Evolutionary conservation across 1,140 invertebrate genomes (phyloP), one percentile per base, ranked within the genome.

Genomic region (Oryzaephilus surinamensis): DNA sequence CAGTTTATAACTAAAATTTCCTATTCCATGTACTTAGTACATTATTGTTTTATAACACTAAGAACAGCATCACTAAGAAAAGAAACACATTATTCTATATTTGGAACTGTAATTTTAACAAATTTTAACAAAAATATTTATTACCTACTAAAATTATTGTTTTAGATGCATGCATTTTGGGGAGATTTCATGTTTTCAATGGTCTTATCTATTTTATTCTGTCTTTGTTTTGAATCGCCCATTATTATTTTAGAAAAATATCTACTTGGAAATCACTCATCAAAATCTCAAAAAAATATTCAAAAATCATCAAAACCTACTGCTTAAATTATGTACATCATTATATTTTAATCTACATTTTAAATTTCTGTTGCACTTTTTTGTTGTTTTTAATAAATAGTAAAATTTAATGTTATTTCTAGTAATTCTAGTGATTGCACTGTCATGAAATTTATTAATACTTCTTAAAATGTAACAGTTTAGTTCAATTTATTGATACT

Each of bases 11-110:
- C 23, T 2, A 36, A 36, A 26, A 14, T 36, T 13, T 14, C 14
- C 2, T 36, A 36, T 13, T 24, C 33, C n/a, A 36, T 24, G 33
- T 36, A 36, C 12, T 26, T 36, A 8, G 11, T 36, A 26, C 33
- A 36, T 27, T 36, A 24, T 11, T 11, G n/a, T 2, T 13, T 36
- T 14, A 27, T 36, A 24, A 3, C 21, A 7, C 2, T 26, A 5
- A 10, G 33, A 36, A 24, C 12, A 24, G n/a, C 20, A 11, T 4
- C 18, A 17, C 10, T 13, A 4, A 33, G 18, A 19, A 33, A 16
- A 18, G 11, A 4, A 6, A 10, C 21, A 8, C 10, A 33, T 3
- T 33, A 20, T 5, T 33, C 32, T 19, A 33, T 20, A 6, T 2
- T n/a, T 5, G 17, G 7, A 19, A 6, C 21, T 4, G 32, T 33